phyloP scores from a whole-genome alignment of 2,888 invertebrate species.

The Colostygia pectinataria region DNA sequence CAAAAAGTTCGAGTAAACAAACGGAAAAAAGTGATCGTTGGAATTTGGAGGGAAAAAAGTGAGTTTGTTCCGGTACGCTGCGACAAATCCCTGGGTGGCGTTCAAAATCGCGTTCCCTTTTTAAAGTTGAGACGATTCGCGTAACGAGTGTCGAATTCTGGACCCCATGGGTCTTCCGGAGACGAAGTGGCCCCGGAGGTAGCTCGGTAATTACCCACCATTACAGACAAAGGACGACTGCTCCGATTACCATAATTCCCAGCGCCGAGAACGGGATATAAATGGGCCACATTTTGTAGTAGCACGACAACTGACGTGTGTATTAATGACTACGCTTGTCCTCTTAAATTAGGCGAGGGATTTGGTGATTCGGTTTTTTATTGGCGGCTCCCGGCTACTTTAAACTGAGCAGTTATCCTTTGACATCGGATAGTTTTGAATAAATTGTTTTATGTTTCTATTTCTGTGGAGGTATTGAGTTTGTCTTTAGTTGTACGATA shows the following conservation, averaged over 20 bases:
- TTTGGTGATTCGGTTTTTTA: conserved; percentile 80
- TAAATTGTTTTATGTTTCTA: conserved; percentile 39
- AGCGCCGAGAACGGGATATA: conserved; percentile 75
- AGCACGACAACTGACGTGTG: conserved; percentile 80
- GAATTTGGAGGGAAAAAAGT: conserved; percentile 59
- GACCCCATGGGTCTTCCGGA: conserved; percentile 64
- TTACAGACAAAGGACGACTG: conserved; percentile 82
- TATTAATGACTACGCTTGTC: conserved; percentile 82
- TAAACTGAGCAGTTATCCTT: conserved; percentile 40
- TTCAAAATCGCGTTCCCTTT: conserved; percentile 79
- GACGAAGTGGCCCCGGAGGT: conserved; percentile 77
- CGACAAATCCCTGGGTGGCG: conserved; percentile 69
- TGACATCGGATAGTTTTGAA: conserved; percentile 39
- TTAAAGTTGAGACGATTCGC: conserved; percentile 81
- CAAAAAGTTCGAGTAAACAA: conserved; percentile 47
- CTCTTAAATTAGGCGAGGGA: conserved; percentile 81
- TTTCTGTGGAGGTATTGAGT: conserved; percentile 27
- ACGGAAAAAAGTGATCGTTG: conserved; percentile 44
- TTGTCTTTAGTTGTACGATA: too few species aligned
- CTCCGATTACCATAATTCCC: conserved; percentile 82
- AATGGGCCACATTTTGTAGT: conserved; percentile 81
- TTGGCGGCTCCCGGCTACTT: conserved; percentile 45
- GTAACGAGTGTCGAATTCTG: conserved; percentile 81
- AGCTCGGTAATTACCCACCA: conserved; percentile 80
- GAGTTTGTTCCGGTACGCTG: conserved; percentile 57